Evolutionary conservation across 2,113 vertebrate species (phyloP).

Genomic region (Typhlomys cinereus): DNA sequence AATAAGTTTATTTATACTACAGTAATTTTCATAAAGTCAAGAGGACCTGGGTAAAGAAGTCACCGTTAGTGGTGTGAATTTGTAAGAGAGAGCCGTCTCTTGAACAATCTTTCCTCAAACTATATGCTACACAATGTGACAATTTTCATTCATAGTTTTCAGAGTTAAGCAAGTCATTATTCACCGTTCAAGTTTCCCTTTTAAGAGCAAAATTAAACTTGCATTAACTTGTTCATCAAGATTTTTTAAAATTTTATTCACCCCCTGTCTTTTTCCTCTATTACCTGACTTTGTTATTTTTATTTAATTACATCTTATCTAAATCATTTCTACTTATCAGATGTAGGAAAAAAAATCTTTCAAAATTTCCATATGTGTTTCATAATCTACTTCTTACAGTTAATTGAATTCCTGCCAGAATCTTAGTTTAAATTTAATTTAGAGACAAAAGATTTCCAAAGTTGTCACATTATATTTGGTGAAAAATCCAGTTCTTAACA

Average conservation of each 20-base stretch:
- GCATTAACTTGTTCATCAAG: background rate
- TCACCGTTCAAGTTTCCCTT: background rate
- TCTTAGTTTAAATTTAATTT: slow-evolving; percentile 4
- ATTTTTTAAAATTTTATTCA: background rate
- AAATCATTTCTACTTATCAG: background rate
- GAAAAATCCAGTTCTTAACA: background rate
- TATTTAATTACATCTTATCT: background rate
- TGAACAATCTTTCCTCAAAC: background rate
- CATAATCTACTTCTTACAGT: background rate
- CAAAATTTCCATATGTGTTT: background rate
- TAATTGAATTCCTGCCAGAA: background rate
- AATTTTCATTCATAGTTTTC: background rate
- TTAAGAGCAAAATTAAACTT: background rate
- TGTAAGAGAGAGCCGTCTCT: background rate
- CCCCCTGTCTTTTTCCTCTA: background rate
- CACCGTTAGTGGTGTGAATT: background rate
- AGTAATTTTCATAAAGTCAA: background rate
- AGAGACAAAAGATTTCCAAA: background rate
- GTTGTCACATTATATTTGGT: background rate
- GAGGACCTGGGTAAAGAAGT: background rate
- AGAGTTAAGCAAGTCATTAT: background rate
- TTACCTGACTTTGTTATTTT: slow-evolving; percentile 18
- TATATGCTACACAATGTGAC: background rate
- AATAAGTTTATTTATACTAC: background rate
- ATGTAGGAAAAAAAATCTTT: background rate